These are phyloP conservation scores for Cylloceria caligata DNA, from an alignment of 2,888 invertebrate species.

Conservation along the genomic window DNA sequence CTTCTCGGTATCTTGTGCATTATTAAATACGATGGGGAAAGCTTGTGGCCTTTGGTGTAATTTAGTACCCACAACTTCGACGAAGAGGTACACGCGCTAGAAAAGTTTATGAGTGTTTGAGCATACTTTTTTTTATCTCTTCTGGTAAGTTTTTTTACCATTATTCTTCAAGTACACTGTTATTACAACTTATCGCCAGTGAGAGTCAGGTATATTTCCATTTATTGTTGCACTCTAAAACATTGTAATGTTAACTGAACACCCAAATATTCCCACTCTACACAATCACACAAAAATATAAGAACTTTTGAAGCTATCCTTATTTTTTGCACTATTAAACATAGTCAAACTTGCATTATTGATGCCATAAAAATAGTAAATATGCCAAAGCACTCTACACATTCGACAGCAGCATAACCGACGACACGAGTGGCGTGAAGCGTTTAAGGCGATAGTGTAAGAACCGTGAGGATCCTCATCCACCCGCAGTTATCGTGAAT, in stretches of 20 bases:
- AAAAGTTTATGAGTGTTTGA: background rate
- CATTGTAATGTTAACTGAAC: background rate
- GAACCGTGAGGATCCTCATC: constrained; percentile 21
- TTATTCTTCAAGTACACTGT: background rate
- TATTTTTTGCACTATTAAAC: background rate
- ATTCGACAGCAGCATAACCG: background rate
- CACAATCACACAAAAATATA: too few species aligned
- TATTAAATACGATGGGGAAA: constrained; percentile 14
- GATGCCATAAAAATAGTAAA: background rate
- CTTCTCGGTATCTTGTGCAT: constrained; percentile 15
- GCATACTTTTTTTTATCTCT: background rate
- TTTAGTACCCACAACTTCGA: background rate
- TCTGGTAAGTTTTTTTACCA: background rate
- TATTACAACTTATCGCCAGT: background rate
- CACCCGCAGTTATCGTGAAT: constrained; percentile 73
- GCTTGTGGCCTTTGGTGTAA: background rate
- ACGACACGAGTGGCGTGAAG: constrained; percentile 27
- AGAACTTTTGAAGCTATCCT: too few species aligned
- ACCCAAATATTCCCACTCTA: too few species aligned
- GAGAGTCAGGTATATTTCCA: background rate
- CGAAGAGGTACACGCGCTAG: background rate
- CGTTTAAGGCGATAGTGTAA: constrained; percentile 32
- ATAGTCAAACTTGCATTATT: background rate
- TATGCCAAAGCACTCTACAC: constrained; percentile 16
- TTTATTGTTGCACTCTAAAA: background rate